Base-by-base conservation (phyloP, 2,113 vertebrate genomes). In the Pachycephala philippinensis region DNA sequence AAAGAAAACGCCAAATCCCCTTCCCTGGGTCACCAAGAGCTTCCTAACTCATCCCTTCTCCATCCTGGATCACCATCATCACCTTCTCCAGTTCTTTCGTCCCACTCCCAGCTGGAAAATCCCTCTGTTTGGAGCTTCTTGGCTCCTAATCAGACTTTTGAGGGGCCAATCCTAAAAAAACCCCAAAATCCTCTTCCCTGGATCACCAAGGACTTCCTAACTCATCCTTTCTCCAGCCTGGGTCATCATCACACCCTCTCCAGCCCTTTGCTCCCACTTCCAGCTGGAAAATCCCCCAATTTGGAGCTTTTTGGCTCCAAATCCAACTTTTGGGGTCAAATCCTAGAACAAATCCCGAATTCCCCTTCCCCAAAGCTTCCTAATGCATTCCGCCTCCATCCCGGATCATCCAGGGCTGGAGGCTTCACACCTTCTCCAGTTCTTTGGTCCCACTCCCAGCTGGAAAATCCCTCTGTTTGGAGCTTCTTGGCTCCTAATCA, bases 341-440 rank as follows among this genome's bases (percentile, higher is more conserved):
- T 10, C 28, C 42, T 15, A 13, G 39, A 26, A 47, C 18, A 28
- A 20, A 37, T 4, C 2, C 76, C 24, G 2, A 3, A n/a, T n/a
- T n/a, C n/a, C n/a, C n/a, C n/a, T n/a, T n/a, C n/a, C n/a, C n/a
- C n/a, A n/a, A n/a, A n/a, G n/a, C n/a, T n/a, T n/a, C n/a, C n/a
- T n/a, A 27, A 14, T 0, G 0, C 8, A 4, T 18, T 59, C 28
- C 8, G 35, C 4, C 45, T 27, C 30, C 27, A 4, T 15, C 1
- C 17, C 7, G 28, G 49, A 31, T 4, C 14, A 1, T 8, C 24
- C 18, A n/a, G n/a, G n/a, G n/a, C n/a, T n/a, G n/a, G n/a, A n/a
- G n/a, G n/a, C n/a, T n/a, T 26, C 39, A 2, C 31, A 2, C 7
- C 54, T 3, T 15, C 50, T 37, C 31, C 37, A 37, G 11, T 30